These are phyloP conservation scores for Chrysaora quinquecirrha DNA, from an alignment of 30 jellyfish, hydroid and myxozoan genomes.

Conservation along the genomic window DNA sequence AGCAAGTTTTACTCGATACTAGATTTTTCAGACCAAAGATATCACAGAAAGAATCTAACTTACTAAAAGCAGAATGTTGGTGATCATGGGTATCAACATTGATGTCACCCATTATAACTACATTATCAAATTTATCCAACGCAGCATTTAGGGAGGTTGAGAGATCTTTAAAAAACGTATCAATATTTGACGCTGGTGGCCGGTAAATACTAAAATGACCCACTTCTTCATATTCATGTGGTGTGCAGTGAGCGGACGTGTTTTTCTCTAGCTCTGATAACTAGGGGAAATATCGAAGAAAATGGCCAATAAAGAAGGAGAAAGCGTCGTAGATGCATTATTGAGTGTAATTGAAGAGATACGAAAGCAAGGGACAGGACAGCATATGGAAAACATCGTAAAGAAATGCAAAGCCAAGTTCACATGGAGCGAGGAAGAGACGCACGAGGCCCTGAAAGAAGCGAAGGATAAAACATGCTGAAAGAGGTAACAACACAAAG, in stretches of 20 bases:
- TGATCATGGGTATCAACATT: no score
- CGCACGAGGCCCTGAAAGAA: slow-evolving; percentile 21
- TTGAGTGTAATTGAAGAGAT: not conserved
- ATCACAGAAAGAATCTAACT: no score
- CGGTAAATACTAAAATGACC: no score
- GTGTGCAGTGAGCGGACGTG: not conserved
- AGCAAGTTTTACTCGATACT: no score
- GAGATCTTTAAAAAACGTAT: no score
- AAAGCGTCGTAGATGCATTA: not conserved
- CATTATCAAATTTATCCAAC: no score
- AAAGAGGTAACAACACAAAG: not conserved
- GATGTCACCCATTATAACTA: no score
- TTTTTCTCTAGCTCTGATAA: not conserved
- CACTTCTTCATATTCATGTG: no score
- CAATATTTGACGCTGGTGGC: no score
- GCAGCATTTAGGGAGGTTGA: no score
- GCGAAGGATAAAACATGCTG: slow-evolving; percentile 19
- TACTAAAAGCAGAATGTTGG: no score
- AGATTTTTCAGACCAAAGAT: no score
- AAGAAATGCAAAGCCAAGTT: slow-evolving; percentile 22
- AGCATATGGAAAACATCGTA: slow-evolving; percentile 4
- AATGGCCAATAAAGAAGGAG: not conserved
- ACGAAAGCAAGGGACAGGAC: not conserved
- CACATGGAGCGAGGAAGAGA: slow-evolving; percentile 20
- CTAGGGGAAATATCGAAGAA: not conserved